Base-by-base conservation (phyloP, 2,888 invertebrate species). In the Leptopterna dolabrata region DNA sequence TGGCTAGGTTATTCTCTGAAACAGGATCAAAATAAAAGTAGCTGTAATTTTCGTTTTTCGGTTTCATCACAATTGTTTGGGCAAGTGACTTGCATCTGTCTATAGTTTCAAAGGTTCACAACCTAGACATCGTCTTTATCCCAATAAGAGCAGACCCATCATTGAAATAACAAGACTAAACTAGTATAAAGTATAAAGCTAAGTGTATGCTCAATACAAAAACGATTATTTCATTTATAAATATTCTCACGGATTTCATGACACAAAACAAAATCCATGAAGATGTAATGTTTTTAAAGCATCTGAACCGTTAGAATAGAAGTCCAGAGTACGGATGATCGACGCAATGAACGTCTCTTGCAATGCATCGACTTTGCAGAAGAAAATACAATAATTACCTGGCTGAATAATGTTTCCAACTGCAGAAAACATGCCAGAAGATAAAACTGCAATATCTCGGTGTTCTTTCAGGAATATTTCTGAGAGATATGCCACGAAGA, bases 381-480 rank as follows among this genome's bases (percentile, higher is more conserved):
- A 6, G 43, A 43, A 43, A 43, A 43, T 6, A 11, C 6, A 6
- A 43, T 43, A 27, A 27, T 78, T 90, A 92, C 92, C 90, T 90
- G 92, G 91, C 76, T 91, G 90, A 19, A 94, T 92, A 81, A 95
- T 92, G 89, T 93, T 94, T 70, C 94, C 95, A 29, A 94, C 90
- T 82, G 94, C 94, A 90, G 94, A 94, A 91, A 95, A 94, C n/a
- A 95, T 92, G 86, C 95, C 95, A 30, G 94, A 93, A 83, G 94
- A 92, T 90, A 95, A 93, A 89, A 95, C 93, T 63, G 95, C 94
- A 16, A 94, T 93, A 0, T 95, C 93, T 13, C 96, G 93, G 89
- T 95, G 93, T 88, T 94, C 93, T 0, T 94, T 92, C 30, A 94
- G 93, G 91, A 96, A 96, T 87, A 96, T 93, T 91, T 96, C 96